phyloP scores from a whole-genome alignment of 2,113 vertebrate genomes.

The Aspiorhynchus laticeps region DNA sequence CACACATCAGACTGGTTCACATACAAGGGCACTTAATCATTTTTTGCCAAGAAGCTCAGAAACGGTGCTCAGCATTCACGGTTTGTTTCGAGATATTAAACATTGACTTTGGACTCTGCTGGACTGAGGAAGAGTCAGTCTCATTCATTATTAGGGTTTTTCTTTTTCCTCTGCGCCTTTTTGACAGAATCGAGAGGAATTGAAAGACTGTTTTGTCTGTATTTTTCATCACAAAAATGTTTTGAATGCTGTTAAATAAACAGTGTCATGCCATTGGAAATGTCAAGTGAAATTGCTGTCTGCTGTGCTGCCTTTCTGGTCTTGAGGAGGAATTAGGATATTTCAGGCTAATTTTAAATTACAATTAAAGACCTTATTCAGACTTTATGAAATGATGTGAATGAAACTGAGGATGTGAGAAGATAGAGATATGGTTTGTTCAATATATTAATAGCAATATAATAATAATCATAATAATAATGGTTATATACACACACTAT shows the following conservation, averaged over 20 bases:
- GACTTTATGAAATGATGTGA: neutral
- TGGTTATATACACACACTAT: too few species aligned
- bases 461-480: too few species aligned
- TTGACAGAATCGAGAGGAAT: neutral
- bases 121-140: constrained; percentile 29
- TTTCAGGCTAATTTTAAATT: neutral
- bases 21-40: constrained; percentile 50
- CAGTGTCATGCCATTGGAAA: neutral
- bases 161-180: neutral
- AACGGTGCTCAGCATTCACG: constrained; percentile 41
- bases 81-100: constrained; percentile 11
- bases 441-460: too few species aligned
- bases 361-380: neutral
- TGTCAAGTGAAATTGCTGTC: constrained; percentile 1
- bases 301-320: neutral
- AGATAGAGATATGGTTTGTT: too few species aligned
- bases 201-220: neutral
- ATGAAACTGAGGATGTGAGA: neutral
- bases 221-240: neutral
- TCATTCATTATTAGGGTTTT: neutral
- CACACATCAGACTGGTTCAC: constrained; percentile 29
- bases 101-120: constrained; percentile 31
- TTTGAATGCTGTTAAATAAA: constrained; percentile 54
- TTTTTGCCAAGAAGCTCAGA: constrained; percentile 41
- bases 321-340: neutral